phyloP scores from a whole-genome alignment of 2,888 invertebrate species.

The Amphipyra tragopoginis region DNA sequence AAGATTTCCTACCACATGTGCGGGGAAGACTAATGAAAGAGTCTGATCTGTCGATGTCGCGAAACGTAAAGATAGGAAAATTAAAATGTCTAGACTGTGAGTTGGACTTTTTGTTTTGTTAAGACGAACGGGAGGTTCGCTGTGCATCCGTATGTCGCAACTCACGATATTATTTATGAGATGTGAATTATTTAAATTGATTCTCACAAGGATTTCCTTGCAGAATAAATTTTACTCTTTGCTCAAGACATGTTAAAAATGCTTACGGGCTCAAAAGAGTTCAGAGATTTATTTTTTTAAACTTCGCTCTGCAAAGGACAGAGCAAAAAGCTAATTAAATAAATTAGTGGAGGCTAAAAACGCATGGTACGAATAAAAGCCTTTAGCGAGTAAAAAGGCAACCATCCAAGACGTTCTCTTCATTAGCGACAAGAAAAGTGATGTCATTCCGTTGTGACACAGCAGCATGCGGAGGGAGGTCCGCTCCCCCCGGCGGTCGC shows the following conservation, averaged over 20 bases:
- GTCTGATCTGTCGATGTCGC: constrained; percentile 80
- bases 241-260: constrained; percentile 38
- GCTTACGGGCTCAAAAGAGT: constrained; percentile 37
- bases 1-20: constrained; percentile 84
- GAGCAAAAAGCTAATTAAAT: constrained; percentile 70
- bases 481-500: constrained; percentile 82
- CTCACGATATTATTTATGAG: constrained; percentile 65
- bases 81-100: constrained; percentile 88
- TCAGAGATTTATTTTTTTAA: constrained; percentile 44
- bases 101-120: constrained; percentile 78
- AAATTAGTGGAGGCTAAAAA: constrained; percentile 68
- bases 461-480: constrained; percentile 81
- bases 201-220: constrained; percentile 53
- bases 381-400: constrained; percentile 76
- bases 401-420: constrained; percentile 86
- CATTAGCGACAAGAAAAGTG: constrained; percentile 90
- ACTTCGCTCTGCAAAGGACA: constrained; percentile 27
- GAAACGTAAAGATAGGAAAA: constrained; percentile 86
- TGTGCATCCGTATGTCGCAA: constrained; percentile 59
- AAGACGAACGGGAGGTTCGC: constrained; percentile 62
- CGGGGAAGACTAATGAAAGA: constrained; percentile 81
- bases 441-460: constrained; percentile 88
- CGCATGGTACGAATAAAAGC: constrained; percentile 71
- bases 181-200: constrained; percentile 69
- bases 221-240: constrained; percentile 59